Conservation (phyloP, 2,888 invertebrate species). For the Zhengitettix transpicula region DNA sequence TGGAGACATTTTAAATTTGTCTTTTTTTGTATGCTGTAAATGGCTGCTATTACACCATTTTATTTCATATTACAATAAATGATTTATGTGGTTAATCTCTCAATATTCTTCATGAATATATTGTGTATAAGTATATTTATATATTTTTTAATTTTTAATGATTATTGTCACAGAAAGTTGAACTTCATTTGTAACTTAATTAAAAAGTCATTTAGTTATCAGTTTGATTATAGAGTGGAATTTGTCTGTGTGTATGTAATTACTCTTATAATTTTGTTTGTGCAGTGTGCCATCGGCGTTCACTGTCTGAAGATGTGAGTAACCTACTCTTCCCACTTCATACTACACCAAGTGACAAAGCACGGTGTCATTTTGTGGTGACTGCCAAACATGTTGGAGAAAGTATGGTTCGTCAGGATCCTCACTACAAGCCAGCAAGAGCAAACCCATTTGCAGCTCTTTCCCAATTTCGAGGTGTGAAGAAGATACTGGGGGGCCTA, state of each 20-base stretch:
- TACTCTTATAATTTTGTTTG: conserved; percentile 1
- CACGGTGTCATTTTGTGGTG: conserved; percentile 46
- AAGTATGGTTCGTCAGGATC: conserved; percentile 71
- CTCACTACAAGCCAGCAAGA: conserved; percentile 54
- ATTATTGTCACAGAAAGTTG: too few species aligned
- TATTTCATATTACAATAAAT: too few species aligned
- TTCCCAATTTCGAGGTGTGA: conserved; percentile 61
- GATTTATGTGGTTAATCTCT: too few species aligned
- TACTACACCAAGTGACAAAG: conserved; percentile 55
- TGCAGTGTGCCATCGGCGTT: conserved; percentile 49
- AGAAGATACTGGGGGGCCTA: conserved; percentile 50
- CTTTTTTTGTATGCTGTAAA: too few species aligned
- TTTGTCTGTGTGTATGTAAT: background rate
- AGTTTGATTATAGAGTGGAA: too few species aligned
- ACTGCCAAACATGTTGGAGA: conserved; percentile 55
- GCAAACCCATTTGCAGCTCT: conserved; percentile 59
- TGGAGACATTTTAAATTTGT: too few species aligned
- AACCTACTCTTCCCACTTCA: conserved; percentile 40
- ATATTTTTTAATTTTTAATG: too few species aligned
- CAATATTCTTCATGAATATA: too few species aligned
- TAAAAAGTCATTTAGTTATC: too few species aligned
- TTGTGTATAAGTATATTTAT: too few species aligned
- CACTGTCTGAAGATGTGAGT: conserved; percentile 52
- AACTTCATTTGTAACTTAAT: too few species aligned
- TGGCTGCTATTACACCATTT: too few species aligned